These are phyloP conservation scores for Drosophila willistoni DNA, from an alignment of 1,140 invertebrate genomes.

Conservation along the genomic window DNA sequence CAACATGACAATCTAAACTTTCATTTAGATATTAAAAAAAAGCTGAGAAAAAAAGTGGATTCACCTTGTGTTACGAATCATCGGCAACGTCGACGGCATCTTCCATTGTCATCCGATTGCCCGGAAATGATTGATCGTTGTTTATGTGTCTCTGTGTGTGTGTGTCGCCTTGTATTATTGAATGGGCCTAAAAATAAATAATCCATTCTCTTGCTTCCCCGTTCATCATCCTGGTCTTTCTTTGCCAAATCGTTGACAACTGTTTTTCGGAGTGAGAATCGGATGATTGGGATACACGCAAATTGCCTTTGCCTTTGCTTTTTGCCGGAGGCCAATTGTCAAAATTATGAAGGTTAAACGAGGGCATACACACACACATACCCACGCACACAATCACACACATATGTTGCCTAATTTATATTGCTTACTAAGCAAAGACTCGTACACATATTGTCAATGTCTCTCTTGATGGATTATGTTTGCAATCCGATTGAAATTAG, in stretches of 20 bases:
- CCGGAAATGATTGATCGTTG: conserved; percentile 73
- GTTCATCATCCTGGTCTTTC: no score
- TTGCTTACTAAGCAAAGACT: conserved; percentile 3
- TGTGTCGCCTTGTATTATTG: conserved; percentile 7
- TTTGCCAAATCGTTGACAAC: no score
- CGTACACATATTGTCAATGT: conserved; percentile 2
- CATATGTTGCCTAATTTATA: conserved; percentile 3
- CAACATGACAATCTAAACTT: conserved; percentile 68
- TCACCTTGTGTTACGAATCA: conserved; percentile 22
- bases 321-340: conserved; percentile 39
- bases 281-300: conserved; percentile 24
- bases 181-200: conserved; percentile 63
- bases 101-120: conserved; percentile 67
- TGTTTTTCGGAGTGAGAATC: not conserved
- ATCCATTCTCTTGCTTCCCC: conserved; percentile 14
- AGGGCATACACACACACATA: not conserved
- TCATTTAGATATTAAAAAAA: conserved; percentile 70
- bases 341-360: conserved; percentile 65
- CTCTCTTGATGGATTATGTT: conserved; percentile 20
- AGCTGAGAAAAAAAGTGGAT: conserved; percentile 1
- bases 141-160: conserved; percentile 2
- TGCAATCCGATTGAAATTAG: conserved; percentile 8
- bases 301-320: conserved; percentile 36
- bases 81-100: conserved; percentile 13
- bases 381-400: not conserved